A percentile compares a stretch with the other conserved stretches of the same genome.
Evolutionary conservation across 2,113 vertebrate species (phyloP).

Genomic region (Macrotus californicus): DNA sequence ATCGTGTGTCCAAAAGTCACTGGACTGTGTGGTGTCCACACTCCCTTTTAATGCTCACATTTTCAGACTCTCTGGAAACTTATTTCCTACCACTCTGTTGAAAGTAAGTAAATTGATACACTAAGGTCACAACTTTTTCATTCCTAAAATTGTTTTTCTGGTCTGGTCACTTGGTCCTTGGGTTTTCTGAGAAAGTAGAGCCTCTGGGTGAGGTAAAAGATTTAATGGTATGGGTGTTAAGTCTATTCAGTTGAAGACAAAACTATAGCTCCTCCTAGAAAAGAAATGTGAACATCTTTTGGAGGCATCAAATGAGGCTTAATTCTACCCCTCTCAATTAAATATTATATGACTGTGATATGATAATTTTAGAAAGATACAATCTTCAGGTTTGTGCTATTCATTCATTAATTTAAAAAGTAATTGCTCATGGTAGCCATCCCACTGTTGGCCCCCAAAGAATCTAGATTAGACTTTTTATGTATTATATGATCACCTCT

Average conservation of each 20-base stretch:
- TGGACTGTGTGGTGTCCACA: not conserved
- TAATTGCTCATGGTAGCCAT: not conserved
- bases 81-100: not conserved
- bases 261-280: not conserved
- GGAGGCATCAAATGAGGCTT: not conserved
- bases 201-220: not conserved
- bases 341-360: not conserved
- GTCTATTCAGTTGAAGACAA: not conserved
- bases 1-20: not conserved
- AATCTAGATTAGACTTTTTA: not conserved
- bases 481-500: not conserved
- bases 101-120: not conserved
- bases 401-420: not conserved
- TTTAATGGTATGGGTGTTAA: not conserved
- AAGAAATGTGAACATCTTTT: not conserved
- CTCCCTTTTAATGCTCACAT: not conserved
- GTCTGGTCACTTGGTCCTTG: not conserved
- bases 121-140: not conserved
- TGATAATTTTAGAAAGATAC: not conserved
- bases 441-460: not conserved
- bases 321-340: not conserved
- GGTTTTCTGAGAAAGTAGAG: not conserved
- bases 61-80: not conserved
- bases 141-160: not conserved
- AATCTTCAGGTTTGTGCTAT: not conserved